Evolutionary conservation across 2,797 vertebrate genomes (phyloP).

Genomic region (Nasua narica): DNA sequence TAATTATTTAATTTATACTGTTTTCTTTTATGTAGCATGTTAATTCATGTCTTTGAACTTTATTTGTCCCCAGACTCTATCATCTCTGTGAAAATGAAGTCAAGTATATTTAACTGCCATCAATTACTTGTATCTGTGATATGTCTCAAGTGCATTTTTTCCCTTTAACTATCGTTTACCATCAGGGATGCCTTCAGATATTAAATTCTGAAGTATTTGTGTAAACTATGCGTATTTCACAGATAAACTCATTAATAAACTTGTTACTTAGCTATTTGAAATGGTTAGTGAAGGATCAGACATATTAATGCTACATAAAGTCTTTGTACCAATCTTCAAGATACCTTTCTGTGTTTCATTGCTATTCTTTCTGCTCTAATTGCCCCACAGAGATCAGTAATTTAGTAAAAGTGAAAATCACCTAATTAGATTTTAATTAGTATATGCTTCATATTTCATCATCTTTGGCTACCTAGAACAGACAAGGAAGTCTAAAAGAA

Average conservation of each 20-base stretch:
- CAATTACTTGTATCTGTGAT: slow-evolving; percentile 9
- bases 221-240: slow-evolving; percentile 10
- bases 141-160: slow-evolving; percentile 40
- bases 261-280: background rate
- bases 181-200: background rate
- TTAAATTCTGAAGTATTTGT: slow-evolving; percentile 41
- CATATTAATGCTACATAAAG: background rate
- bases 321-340: background rate
- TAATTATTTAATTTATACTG: background rate
- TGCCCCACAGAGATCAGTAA: background rate
- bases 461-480: slow-evolving; percentile 1
- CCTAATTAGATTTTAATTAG: background rate
- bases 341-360: background rate
- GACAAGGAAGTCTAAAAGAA: background rate
- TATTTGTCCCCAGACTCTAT: background rate
- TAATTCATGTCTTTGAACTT: background rate
- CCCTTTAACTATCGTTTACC: slow-evolving; percentile 20
- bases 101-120: slow-evolving; percentile 41
- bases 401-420: background rate
- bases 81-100: slow-evolving; percentile 10
- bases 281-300: background rate
- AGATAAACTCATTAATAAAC: slow-evolving; percentile 33
- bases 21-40: background rate
- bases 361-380: background rate
- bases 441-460: background rate